These are phyloP conservation scores for Drosophila willistoni DNA, from an alignment of 1,140 invertebrate species.

Conservation along the genomic window DNA sequence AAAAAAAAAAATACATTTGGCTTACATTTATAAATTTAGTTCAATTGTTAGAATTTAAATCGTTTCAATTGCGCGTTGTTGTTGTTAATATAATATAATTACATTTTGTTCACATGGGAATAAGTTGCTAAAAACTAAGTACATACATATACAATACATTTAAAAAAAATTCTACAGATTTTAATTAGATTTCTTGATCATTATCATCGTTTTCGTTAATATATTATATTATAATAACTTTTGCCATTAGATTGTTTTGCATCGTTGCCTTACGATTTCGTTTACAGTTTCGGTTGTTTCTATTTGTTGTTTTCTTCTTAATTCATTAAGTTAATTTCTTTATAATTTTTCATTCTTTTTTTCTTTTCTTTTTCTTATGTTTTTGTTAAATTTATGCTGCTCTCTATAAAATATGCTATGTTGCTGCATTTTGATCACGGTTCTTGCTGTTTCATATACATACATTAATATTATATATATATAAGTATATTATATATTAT, in stretches of 20 bases:
- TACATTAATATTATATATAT: conserved; percentile 23
- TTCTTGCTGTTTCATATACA: conserved; percentile 67
- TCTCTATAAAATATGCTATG: conserved; percentile 74
- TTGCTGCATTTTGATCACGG: conserved; percentile 76
- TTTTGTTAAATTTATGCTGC: conserved; percentile 56
- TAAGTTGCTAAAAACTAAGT: conserved; percentile 60
- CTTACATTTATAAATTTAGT: conserved; percentile 41
- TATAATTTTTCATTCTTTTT: conserved; percentile 25
- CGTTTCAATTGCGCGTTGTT: conserved; percentile 57
- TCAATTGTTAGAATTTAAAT: conserved; percentile 40
- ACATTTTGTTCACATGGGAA: conserved; percentile 48
- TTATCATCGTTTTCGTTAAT: conserved; percentile 23
- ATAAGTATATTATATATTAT: conserved; percentile 11
- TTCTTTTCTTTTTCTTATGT: conserved; percentile 23
- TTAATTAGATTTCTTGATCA: conserved; percentile 47
- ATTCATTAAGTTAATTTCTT: neutral
- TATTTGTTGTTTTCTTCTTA: conserved; percentile 32
- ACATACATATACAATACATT: conserved; percentile 52
- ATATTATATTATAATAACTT: conserved; percentile 16
- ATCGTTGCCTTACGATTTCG: conserved; percentile 79
- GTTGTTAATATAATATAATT: conserved; percentile 33
- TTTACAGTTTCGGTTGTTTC: conserved; percentile 65
- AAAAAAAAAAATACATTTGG: conserved; percentile 23
- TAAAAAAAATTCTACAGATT: conserved; percentile 72
- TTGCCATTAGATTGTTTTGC: conserved; percentile 56